phyloP scores from a whole-genome alignment of 1,140 invertebrate genomes.

The Bombus pascuorum region DNA sequence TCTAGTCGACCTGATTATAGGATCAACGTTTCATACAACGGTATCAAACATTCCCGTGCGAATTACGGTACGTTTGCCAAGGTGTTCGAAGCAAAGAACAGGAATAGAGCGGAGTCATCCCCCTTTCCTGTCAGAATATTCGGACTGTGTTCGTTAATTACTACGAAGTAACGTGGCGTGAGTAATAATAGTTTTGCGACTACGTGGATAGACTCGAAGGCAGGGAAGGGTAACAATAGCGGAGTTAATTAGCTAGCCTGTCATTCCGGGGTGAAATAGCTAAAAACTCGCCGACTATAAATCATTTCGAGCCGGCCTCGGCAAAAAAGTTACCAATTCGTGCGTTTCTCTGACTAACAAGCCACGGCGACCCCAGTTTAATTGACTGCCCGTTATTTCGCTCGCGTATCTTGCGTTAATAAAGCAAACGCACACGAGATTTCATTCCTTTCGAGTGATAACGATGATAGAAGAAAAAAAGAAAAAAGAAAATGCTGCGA shows the following conservation, averaged over 20 bases:
- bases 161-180: constrained; percentile 67
- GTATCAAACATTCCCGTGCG: not conserved
- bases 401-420: not conserved
- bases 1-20: no score
- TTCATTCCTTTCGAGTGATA: not conserved
- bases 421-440: not conserved
- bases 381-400: constrained; percentile 4
- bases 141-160: constrained; percentile 68
- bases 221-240: constrained; percentile 72
- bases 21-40: no score
- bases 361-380: constrained; percentile 25
- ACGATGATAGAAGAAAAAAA: not conserved
- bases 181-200: constrained; percentile 78
- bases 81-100: constrained; percentile 40
- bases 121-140: constrained; percentile 56
- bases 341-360: constrained; percentile 35
- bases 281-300: constrained; percentile 76
- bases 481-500: not conserved
- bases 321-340: constrained; percentile 57
- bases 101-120: constrained; percentile 42
- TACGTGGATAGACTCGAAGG: constrained; percentile 37
- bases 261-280: constrained; percentile 73
- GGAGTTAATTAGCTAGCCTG: constrained; percentile 79
- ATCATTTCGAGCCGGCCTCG: constrained; percentile 68
- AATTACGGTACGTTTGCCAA: constrained; percentile 35